phyloP scores from a whole-genome alignment of 2,888 invertebrate species.

The Cantharis rufa region DNA sequence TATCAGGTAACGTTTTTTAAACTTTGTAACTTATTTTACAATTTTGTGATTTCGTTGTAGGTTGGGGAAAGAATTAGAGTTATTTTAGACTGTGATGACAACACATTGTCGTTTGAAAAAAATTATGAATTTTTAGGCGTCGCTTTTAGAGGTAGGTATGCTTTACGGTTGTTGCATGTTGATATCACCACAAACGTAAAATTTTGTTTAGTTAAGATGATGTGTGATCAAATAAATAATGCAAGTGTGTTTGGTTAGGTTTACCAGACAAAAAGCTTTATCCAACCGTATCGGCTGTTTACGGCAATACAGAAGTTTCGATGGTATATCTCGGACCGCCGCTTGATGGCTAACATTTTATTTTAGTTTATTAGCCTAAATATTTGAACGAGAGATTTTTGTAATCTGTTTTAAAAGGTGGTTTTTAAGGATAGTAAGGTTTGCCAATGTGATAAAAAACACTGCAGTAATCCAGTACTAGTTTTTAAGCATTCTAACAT shows the following conservation, averaged over 20 bases:
- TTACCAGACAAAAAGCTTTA: conserved; percentile 91
- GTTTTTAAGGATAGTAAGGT: conserved; percentile 50
- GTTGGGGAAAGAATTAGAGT: conserved; percentile 96
- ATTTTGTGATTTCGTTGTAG: conserved; percentile 60
- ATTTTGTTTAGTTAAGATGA: neutral
- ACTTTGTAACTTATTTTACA: neutral
- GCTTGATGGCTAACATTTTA: conserved; percentile 81
- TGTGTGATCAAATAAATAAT: conserved; percentile 6
- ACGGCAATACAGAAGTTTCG: conserved; percentile 98
- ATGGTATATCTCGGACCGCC: conserved; percentile 98
- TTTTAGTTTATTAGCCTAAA: conserved; percentile 17
- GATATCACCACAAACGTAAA: neutral
- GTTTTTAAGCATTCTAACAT: conserved; percentile 10
- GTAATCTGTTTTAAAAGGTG: conserved; percentile 32
- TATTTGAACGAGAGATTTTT: conserved; percentile 13
- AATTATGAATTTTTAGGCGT: conserved; percentile 98
- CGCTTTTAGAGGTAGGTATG: conserved; percentile 84
- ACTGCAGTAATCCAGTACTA: conserved; percentile 24
- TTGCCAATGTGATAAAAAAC: conserved; percentile 55
- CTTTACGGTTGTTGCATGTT: neutral
- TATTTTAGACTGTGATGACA: conserved; percentile 97
- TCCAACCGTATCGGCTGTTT: conserved; percentile 96
- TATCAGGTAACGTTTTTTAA: conserved; percentile 74
- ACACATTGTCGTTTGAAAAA: conserved; percentile 95
- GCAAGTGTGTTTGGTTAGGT: conserved; percentile 58